phyloP scores from a whole-genome alignment of 2,797 vertebrate genomes.

The Delichon dasypus region DNA sequence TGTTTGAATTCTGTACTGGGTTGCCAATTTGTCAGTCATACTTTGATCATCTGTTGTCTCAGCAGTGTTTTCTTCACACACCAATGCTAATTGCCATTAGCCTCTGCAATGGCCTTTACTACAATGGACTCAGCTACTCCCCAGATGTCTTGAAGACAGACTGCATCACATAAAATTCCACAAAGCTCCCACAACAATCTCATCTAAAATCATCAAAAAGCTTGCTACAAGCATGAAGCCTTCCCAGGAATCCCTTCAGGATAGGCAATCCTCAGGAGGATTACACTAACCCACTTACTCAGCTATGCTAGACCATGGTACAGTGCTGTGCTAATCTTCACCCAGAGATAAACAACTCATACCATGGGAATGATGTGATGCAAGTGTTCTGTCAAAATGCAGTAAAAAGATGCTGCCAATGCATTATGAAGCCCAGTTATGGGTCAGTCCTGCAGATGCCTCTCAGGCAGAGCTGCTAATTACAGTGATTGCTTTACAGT shows the following conservation, averaged over 20 bases:
- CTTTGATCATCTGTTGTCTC: neutral
- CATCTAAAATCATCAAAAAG: neutral
- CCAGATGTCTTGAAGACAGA: neutral
- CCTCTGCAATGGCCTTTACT: neutral
- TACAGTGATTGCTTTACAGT: neutral
- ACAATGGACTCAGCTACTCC: neutral
- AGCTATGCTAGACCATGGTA: neutral
- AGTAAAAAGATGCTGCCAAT: neutral
- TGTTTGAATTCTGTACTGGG: neutral
- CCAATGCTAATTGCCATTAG: neutral
- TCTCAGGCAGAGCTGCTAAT: neutral
- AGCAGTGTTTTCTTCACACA: neutral
- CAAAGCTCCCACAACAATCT: neutral
- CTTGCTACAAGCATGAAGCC: neutral
- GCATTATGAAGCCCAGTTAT: neutral
- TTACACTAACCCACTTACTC: conserved; percentile 18
- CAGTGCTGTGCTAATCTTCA: neutral
- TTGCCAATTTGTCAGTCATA: neutral
- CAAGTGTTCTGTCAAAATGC: neutral
- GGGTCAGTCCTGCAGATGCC: neutral
- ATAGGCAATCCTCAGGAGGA: neutral
- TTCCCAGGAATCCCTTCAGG: conserved; percentile 13
- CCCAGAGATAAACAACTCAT: neutral
- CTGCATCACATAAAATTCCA: neutral
- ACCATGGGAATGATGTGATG: neutral